These are phyloP conservation scores for Camponotus fellah DNA, from an alignment of 2,888 invertebrate genomes.

Conservation along the genomic window DNA sequence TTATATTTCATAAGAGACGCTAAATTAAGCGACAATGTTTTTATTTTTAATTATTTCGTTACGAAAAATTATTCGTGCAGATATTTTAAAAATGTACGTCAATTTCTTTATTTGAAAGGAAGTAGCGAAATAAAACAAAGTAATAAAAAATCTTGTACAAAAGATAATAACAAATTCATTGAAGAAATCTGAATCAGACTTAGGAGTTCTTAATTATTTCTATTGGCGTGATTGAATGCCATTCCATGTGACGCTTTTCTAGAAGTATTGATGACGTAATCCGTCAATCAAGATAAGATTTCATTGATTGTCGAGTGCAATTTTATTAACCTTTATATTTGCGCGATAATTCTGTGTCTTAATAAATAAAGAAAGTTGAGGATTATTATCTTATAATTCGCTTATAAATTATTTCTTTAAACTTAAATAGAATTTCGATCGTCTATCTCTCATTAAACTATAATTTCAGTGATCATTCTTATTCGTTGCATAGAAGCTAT, in stretches of 20 bases:
- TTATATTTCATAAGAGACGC: neutral
- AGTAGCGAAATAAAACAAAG: neutral
- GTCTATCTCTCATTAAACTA: neutral
- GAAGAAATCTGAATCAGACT: neutral
- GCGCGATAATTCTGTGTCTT: neutral
- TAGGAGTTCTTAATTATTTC: conserved; percentile 42
- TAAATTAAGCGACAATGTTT: neutral
- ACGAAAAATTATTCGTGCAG: neutral
- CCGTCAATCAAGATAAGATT: conserved; percentile 8
- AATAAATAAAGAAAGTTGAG: neutral
- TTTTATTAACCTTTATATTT: neutral
- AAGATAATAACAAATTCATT: neutral
- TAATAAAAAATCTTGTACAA: neutral
- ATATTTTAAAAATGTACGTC: neutral
- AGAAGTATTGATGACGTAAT: conserved; percentile 8
- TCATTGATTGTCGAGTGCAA: conserved; percentile 1
- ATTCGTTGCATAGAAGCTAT: neutral
- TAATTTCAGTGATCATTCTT: neutral
- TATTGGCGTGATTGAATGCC: conserved; percentile 20
- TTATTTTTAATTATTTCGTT: neutral
- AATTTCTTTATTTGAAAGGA: neutral
- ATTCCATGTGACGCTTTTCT: neutral
- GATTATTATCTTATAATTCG: neutral
- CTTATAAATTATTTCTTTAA: neutral
- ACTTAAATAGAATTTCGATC: neutral